A percentile compares a stretch with the other conserved stretches of the same genome.
phyloP scores from a whole-genome alignment of 2,113 vertebrate species.

The Platichthys stellatus region DNA sequence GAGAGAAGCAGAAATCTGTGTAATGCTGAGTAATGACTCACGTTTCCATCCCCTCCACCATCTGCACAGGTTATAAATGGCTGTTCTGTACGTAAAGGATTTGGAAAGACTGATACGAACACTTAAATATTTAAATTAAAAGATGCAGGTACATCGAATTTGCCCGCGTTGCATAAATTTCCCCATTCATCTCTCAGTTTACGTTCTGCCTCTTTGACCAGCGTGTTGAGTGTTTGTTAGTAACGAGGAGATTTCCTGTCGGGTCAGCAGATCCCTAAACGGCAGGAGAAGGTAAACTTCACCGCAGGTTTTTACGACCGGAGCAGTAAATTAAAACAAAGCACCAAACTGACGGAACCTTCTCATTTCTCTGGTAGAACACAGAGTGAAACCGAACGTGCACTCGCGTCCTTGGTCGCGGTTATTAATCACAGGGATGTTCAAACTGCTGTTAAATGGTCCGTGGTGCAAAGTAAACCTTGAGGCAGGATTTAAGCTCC shows the following conservation, averaged over 20 bases:
- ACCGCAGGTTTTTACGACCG: not conserved
- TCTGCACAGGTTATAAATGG: not conserved
- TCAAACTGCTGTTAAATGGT: constrained; percentile 70
- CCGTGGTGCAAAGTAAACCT: constrained; percentile 63
- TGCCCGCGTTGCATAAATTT: not conserved
- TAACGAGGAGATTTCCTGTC: not conserved
- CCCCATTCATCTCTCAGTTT: not conserved
- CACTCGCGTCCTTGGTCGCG: constrained; percentile 3
- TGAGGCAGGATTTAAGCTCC: constrained; percentile 39
- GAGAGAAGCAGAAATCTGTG: not conserved
- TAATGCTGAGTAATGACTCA: not conserved
- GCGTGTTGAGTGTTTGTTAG: not conserved
- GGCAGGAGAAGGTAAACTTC: not conserved
- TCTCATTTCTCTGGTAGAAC: not conserved
- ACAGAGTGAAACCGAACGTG: not conserved
- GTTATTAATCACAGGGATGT: constrained; percentile 62
- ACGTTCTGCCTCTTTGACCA: not conserved
- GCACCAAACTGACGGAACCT: not conserved
- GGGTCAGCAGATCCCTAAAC: not conserved
- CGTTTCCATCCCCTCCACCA: not conserved
- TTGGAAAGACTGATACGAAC: not conserved
- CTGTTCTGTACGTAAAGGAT: not conserved
- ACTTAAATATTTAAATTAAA: not conserved
- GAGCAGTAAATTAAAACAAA: not conserved
- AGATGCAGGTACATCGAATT: not conserved